phyloP scores from a whole-genome alignment of 2,888 invertebrate genomes.

The Meiosimyza platycephala region DNA sequence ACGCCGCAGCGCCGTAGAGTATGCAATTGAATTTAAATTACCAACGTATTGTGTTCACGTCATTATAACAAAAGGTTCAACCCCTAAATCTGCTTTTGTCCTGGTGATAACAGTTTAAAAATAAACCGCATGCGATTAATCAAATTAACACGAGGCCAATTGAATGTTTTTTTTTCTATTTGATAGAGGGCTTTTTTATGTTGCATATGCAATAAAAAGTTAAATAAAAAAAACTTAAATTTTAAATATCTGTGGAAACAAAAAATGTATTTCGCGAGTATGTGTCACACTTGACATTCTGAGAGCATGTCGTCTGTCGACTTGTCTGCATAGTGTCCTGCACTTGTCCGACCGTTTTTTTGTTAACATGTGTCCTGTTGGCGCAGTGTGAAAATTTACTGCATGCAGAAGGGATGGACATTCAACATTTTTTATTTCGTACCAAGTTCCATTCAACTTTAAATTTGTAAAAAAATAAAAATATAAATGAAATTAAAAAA shows the following conservation, averaged over 20 bases:
- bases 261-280: not conserved
- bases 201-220: not conserved
- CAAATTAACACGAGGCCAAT: constrained; percentile 43
- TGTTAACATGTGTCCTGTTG: constrained; percentile 2
- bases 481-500: too few species aligned
- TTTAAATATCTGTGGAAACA: not conserved
- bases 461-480: too few species aligned
- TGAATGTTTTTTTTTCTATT: not conserved
- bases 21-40: constrained; percentile 29
- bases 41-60: constrained; percentile 1
- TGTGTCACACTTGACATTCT: constrained; percentile 19
- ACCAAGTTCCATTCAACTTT: too few species aligned
- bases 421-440: too few species aligned
- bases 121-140: constrained; percentile 42
- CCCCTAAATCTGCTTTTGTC: constrained; percentile 47
- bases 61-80: constrained; percentile 20
- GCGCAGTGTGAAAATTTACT: not conserved
- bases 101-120: constrained; percentile 29
- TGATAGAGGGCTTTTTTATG: not conserved
- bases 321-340: constrained; percentile 2
- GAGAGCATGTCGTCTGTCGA: too few species aligned
- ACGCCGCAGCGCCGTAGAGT: constrained; percentile 8
- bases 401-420: too few species aligned
- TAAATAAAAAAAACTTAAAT: not conserved
- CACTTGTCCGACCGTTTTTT: constrained; percentile 12